Percentiles rank a stretch among this genome's conserved stretches.
These are phyloP conservation scores for Rostratula benghalensis DNA, from an alignment of 2,113 vertebrate genomes.

Conservation along the genomic window DNA sequence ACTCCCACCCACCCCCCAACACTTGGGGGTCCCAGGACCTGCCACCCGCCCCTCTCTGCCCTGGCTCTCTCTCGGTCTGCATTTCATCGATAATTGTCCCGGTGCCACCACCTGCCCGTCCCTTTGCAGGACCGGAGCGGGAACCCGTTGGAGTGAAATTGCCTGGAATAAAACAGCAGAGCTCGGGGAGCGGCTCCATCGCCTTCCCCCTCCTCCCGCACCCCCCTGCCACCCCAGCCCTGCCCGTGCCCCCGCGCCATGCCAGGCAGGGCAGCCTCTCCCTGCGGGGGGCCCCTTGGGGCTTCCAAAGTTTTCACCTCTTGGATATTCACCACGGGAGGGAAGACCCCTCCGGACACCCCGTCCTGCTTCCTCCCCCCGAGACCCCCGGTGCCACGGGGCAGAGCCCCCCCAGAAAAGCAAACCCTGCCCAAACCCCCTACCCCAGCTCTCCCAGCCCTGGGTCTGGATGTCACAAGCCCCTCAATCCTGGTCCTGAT, in stretches of 20 bases:
- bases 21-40: background rate
- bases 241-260: accelerated
- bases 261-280: background rate
- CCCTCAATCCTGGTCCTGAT: accelerated
- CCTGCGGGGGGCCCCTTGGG: accelerated
- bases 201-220: background rate
- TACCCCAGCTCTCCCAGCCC: background rate
- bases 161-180: background rate
- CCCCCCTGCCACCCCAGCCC: background rate
- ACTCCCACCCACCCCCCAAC: background rate
- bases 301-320: background rate
- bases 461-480: background rate
- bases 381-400: accelerated
- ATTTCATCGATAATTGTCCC: background rate
- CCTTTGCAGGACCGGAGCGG: background rate
- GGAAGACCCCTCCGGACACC: background rate
- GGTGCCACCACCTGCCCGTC: accelerated
- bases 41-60: background rate
- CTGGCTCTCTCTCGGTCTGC: background rate
- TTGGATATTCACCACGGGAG: background rate
- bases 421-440: background rate
- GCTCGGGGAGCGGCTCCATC: background rate
- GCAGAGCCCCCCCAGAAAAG: background rate
- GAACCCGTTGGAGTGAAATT: background rate
- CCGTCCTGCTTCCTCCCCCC: background rate